phyloP scores from a whole-genome alignment of 1,140 invertebrate species.

The Drosophila varians region DNA sequence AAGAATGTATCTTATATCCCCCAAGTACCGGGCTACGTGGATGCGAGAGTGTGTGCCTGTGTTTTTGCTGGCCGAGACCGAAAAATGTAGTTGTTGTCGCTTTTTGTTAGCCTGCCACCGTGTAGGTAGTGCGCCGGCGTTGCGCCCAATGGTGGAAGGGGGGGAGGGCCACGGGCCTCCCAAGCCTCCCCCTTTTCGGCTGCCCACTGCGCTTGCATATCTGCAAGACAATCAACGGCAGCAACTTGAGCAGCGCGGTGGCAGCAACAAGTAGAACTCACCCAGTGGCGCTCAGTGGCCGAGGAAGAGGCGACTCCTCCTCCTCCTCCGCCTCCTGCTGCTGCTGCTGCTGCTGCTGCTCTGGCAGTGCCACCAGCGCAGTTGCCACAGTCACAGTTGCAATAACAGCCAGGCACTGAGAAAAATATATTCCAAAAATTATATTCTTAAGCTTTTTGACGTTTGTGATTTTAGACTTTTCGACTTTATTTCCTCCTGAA shows the following conservation, averaged over 20 bases:
- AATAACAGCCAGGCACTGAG: constrained; percentile 2
- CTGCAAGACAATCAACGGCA: constrained; percentile 74
- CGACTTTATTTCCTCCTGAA: too few relatives aligned
- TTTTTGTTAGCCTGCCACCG: constrained; percentile 78
- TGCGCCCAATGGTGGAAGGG: constrained; percentile 52
- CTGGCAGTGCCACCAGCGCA: constrained; percentile 44
- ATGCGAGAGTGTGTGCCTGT: constrained; percentile 15
- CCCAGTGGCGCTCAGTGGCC: constrained; percentile 65
- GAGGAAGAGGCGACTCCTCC: constrained; percentile 41
- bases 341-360: constrained; percentile 29
- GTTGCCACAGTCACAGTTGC: constrained; percentile 29
- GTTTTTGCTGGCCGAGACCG: constrained; percentile 55
- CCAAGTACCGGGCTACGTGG: neutral
- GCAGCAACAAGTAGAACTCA: constrained; percentile 37
- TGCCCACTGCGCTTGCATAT: constrained; percentile 62
- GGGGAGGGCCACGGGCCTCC: constrained; percentile 21
- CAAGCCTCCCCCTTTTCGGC: neutral
- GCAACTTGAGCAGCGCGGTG: constrained; percentile 16
- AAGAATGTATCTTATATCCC: constrained; percentile 65
- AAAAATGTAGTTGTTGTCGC: constrained; percentile 79
- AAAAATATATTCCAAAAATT: constrained; percentile 2
- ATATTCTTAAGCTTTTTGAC: too few relatives aligned
- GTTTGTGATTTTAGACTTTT: too few relatives aligned
- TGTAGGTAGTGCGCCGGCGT: constrained; percentile 76
- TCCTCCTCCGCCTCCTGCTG: too few relatives aligned